Evolutionary conservation across 2,113 vertebrate genomes (phyloP).

Genomic region (Polyodon spathula): DNA sequence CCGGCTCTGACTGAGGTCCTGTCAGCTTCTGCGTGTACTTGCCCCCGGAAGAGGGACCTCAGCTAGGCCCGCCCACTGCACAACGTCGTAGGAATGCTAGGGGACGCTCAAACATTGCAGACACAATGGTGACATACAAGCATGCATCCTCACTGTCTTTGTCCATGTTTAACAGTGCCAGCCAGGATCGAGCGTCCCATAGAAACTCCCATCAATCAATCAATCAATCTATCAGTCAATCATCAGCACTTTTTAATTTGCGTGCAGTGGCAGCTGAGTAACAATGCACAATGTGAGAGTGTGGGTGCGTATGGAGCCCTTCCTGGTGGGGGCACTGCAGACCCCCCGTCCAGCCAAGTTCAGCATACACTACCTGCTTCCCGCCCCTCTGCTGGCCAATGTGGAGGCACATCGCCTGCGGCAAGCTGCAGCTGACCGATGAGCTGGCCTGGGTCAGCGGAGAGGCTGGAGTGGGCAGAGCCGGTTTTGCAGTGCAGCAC

Average conservation of each 20-base stretch:
- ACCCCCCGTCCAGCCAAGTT: constrained; percentile 73
- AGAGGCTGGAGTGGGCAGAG: constrained; percentile 78
- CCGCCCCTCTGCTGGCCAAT: constrained; percentile 71
- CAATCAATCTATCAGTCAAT: not conserved
- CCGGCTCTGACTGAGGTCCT: constrained; percentile 25
- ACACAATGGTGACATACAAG: no score
- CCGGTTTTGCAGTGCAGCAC: constrained; percentile 62
- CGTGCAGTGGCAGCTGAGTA: constrained; percentile 28
- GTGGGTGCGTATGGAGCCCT: constrained; percentile 85
- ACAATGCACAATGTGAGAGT: constrained; percentile 54
- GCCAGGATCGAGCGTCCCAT: no score
- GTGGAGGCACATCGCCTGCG: constrained; percentile 89
- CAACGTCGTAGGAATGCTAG: not conserved
- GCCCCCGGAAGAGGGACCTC: not conserved
- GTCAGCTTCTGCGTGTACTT: not conserved
- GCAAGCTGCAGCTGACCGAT: constrained; percentile 79
- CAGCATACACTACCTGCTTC: constrained; percentile 76
- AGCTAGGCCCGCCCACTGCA: not conserved
- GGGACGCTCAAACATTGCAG: no score
- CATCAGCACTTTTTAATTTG: no score
- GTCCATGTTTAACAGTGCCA: no score
- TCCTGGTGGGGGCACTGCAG: constrained; percentile 74
- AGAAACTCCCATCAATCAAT: no score
- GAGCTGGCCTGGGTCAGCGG: constrained; percentile 74
- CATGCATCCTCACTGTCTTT: no score